Evolutionary conservation across 2,113 vertebrate genomes (phyloP).

Genomic region (Prolemur simus): DNA sequence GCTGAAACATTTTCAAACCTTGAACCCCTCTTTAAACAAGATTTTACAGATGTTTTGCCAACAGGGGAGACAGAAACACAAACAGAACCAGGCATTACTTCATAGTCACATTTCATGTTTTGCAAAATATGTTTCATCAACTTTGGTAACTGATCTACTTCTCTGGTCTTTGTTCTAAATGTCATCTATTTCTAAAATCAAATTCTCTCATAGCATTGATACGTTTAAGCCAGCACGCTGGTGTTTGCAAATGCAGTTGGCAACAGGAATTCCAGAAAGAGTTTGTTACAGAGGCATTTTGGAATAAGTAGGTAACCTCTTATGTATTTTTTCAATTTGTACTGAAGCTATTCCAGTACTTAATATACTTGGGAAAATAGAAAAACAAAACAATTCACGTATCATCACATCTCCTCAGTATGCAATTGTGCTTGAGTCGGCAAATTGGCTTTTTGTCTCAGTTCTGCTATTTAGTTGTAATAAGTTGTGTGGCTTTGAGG

Average conservation of each 20-base stretch:
- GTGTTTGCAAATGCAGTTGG: background rate
- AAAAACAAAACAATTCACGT: background rate
- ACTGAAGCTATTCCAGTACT: background rate
- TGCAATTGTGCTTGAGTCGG: background rate
- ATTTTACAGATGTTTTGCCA: background rate
- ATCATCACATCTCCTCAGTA: background rate
- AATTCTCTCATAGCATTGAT: background rate
- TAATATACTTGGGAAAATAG: background rate
- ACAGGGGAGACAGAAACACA: background rate
- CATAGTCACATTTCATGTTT: background rate
- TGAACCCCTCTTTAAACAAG: background rate
- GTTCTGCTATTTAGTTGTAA: background rate
- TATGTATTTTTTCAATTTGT: background rate
- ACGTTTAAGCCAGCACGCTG: background rate
- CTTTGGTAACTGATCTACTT: background rate
- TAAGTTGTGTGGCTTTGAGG: background rate
- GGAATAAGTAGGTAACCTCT: background rate
- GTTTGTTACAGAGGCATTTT: background rate
- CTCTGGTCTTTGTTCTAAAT: background rate
- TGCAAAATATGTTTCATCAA: background rate
- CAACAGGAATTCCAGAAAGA: background rate
- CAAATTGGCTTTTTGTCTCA: background rate
- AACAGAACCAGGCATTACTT: background rate
- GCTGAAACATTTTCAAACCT: background rate
- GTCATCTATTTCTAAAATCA: conserved; percentile 7